These are phyloP conservation scores for Microplitis manilae DNA, from an alignment of 2,888 invertebrate species.

Conservation along the genomic window DNA sequence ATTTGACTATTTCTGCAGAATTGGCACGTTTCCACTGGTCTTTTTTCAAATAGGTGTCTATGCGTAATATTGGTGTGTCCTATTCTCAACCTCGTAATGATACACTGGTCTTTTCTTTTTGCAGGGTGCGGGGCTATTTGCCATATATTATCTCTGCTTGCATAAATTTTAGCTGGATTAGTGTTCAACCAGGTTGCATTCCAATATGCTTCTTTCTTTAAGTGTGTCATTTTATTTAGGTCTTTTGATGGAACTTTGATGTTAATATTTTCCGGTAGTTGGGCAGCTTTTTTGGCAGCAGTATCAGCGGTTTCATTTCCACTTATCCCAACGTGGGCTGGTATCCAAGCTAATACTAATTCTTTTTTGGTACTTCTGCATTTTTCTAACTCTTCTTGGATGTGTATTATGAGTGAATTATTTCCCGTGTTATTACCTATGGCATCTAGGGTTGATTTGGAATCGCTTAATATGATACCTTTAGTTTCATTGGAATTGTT, in stretches of 20 bases:
- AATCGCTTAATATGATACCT: neutral
- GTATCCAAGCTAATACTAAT: too few relatives aligned
- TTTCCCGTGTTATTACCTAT: too few relatives aligned
- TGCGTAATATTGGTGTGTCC: neutral
- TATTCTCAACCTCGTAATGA: neutral
- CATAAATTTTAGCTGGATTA: neutral
- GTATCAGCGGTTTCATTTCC: slow-evolving; percentile 13
- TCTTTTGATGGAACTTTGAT: neutral
- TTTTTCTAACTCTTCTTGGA: too few relatives aligned
- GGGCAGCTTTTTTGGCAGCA: slow-evolving; percentile 21
- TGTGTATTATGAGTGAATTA: too few relatives aligned
- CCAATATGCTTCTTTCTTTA: neutral
- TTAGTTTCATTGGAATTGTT: too few relatives aligned
- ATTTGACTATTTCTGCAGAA: neutral
- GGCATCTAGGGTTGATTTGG: slow-evolving; percentile 55
- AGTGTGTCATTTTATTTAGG: neutral
- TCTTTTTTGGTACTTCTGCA: too few relatives aligned
- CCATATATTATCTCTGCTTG: neutral
- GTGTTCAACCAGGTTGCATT: neutral
- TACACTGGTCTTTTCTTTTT: neutral
- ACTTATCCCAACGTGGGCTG: neutral
- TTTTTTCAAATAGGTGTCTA: neutral
- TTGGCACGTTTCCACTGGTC: neutral
- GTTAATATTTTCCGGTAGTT: neutral
- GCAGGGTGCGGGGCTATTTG: neutral